Base-by-base conservation (phyloP, 2,797 vertebrate genomes). In the Podarcis lilfordi region DNA sequence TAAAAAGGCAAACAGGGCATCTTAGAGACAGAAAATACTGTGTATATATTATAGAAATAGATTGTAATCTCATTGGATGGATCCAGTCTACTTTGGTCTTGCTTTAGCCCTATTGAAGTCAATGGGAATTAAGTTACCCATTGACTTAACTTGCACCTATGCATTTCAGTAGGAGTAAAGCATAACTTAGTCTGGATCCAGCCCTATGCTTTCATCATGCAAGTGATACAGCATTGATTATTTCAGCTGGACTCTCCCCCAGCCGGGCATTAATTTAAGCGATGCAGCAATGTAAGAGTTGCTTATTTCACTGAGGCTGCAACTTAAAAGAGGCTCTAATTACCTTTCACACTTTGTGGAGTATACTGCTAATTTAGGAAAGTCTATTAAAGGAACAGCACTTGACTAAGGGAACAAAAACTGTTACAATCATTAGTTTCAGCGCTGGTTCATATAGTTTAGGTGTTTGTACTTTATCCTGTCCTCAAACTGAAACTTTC, bases 381-480 rank as follows among this genome's bases (percentile, higher is more conserved):
- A 76, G 81, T 25, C 87, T 88, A 71, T 82, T 88, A 88, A 92
- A 61, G 86, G 0, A 50, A 91, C 88, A 81, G 77, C 55, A 78
- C 79, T 79, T 37, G 19, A 55, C 85, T 74, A 91, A 91, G 91
- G 89, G 86, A 40, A 93, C 91, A 91, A 85, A 71, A 50, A 25
- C 13, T 76, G 37, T 69, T 61, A 8, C 37, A 76, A 80, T 77
- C 81, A 83, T 93, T 80, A 59, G 0, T 88, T 75, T 88, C 2
- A 19, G 55, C 88, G 45, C 72, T 91, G 80, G 75, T 87, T 69
- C n/a, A 0, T 27, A 0, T 37, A 61, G 71, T 90, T 80, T 87
- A 21, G n/a, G 50, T 82, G 88, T 92, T 79, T 81, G 11, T 55
- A 45, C 72, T 85, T 90, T 88, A 82, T 87, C 29, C 81, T 78